Evolutionary conservation across 2,113 vertebrate genomes (phyloP).

Genomic region (Ailuropoda melanoleuca): DNA sequence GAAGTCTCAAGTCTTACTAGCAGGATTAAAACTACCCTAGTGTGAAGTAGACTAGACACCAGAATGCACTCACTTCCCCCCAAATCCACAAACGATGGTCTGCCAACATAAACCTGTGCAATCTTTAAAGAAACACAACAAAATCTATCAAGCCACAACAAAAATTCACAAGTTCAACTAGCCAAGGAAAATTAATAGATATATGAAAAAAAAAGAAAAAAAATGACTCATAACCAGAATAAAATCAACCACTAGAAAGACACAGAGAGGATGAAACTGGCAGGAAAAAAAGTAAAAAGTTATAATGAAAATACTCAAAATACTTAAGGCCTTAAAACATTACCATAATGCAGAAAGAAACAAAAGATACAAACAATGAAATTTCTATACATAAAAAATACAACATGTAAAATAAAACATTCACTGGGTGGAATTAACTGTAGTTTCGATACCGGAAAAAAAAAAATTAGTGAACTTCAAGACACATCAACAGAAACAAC

Average conservation of each 20-base stretch:
- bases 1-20: not conserved
- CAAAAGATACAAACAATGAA: not conserved
- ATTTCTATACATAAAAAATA: not conserved
- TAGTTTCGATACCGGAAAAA: not conserved
- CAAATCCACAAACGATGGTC: not conserved
- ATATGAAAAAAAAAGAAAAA: not conserved
- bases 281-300: not conserved
- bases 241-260: not conserved
- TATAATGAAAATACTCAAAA: not conserved
- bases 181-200: not conserved
- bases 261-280: not conserved
- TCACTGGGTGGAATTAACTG: not conserved
- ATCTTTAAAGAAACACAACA: not conserved
- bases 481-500: not conserved
- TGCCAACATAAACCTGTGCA: not conserved
- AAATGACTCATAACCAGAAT: not conserved
- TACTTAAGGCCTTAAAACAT: not conserved
- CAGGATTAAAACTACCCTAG: not conserved
- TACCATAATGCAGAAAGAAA: not conserved
- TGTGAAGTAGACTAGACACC: not conserved
- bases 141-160: not conserved
- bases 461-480: not conserved
- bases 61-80: not conserved
- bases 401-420: not conserved
- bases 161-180: not conserved